Conservation (phyloP, 2,888 invertebrate species). For the Teleogryllus oceanicus region DNA sequence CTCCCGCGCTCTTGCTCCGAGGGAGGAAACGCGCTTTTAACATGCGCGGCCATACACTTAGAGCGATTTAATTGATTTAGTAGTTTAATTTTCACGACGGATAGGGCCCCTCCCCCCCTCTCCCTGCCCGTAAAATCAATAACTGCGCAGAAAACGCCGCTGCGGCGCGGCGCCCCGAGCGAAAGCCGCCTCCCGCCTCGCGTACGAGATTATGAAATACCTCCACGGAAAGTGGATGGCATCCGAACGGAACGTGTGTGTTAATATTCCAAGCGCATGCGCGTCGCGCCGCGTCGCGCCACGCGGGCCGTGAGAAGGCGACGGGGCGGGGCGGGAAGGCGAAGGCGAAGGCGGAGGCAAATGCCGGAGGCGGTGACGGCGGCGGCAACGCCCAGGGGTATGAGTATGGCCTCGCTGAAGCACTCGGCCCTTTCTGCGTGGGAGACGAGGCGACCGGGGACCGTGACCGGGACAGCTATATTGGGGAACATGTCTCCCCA, state of each 20-base stretch:
- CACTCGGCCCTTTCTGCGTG: no score
- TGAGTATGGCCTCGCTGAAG: no score
- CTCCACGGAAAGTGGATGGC: conserved; percentile 12
- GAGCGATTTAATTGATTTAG: conserved; percentile 9
- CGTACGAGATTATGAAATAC: conserved; percentile 18
- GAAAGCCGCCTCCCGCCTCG: neutral
- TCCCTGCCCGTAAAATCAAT: neutral
- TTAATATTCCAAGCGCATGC: neutral
- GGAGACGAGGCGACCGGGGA: no score
- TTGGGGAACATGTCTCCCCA: no score
- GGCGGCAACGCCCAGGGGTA: no score
- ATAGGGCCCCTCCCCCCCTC: neutral
- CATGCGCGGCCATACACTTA: neutral
- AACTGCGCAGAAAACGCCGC: neutral
- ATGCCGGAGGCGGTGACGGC: no score
- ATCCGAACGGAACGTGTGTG: conserved; percentile 18
- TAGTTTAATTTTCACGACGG: conserved; percentile 7
- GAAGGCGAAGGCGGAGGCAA: no score
- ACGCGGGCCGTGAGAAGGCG: neutral
- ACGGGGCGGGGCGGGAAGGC: neutral
- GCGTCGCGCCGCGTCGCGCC: neutral
- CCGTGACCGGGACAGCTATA: no score
- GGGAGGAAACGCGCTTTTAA: neutral
- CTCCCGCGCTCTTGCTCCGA: neutral
- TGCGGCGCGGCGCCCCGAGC: neutral